Percentiles rank a stretch among this genome's conserved stretches.
Conservation (phyloP, 2,888 invertebrate genomes). For the Eurois occulta region DNA sequence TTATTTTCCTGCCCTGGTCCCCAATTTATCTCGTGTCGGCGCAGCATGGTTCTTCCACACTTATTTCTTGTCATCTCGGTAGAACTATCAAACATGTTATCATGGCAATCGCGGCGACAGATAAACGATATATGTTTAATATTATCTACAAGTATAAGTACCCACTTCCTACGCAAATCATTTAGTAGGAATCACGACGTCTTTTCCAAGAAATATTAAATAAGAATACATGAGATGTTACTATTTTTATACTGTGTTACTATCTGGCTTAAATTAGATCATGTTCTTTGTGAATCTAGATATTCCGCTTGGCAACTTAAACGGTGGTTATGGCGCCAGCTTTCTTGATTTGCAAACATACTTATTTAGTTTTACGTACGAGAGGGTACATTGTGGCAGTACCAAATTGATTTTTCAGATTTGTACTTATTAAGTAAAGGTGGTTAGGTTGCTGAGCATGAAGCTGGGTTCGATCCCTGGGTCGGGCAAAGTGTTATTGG, state of each 20-base stretch:
- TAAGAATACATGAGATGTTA: not conserved
- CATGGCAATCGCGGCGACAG: not conserved
- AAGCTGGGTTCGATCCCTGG: not conserved
- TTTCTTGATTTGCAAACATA: not conserved
- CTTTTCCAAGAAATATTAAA: slow-evolving; percentile 11
- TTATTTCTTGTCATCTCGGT: too few species aligned
- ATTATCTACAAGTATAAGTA: not conserved
- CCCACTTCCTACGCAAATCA: not conserved
- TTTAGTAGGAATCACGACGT: not conserved
- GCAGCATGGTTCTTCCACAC: too few species aligned
- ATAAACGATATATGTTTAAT: not conserved
- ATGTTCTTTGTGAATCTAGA: not conserved
- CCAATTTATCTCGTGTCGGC: too few species aligned
- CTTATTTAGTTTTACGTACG: not conserved
- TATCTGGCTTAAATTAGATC: slow-evolving; percentile 11
- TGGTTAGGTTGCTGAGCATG: not conserved
- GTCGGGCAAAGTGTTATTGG: not conserved
- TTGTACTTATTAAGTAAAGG: not conserved
- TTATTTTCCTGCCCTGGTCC: too few species aligned
- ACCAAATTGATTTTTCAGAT: not conserved
- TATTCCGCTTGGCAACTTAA: not conserved
- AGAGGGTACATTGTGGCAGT: not conserved
- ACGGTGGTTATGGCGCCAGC: not conserved
- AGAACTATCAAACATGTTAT: too few species aligned
- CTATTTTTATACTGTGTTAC: not conserved